Percentiles rank a stretch among this genome's conserved stretches.
phyloP scores from a whole-genome alignment of 2,113 vertebrate species.

The Ginglymostoma cirratum region DNA sequence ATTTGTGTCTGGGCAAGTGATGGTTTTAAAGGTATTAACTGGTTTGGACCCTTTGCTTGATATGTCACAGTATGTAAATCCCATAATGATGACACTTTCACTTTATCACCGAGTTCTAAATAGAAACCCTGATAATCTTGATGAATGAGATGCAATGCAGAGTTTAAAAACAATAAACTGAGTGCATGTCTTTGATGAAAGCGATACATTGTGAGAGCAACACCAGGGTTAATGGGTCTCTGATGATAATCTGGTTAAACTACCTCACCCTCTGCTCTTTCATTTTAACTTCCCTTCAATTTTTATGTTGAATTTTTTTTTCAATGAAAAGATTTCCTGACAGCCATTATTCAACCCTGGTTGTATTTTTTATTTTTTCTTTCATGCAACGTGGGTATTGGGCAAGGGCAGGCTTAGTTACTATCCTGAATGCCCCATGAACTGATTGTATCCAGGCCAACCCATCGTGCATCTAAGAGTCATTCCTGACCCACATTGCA shows the following conservation, averaged over 20 bases:
- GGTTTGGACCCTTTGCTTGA: neutral
- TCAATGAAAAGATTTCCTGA: neutral
- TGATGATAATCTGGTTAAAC: neutral
- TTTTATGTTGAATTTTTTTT: neutral
- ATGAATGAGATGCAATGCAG: slow-evolving; percentile 11
- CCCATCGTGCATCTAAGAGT: too few relatives aligned
- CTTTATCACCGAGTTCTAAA: neutral
- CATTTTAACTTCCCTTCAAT: neutral
- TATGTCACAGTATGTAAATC: slow-evolving; percentile 18
- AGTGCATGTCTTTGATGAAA: neutral
- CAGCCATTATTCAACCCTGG: neutral
- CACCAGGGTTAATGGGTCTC: neutral
- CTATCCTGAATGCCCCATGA: too few relatives aligned
- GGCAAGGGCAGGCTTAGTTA: too few relatives aligned
- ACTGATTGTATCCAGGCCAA: too few relatives aligned
- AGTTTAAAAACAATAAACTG: slow-evolving; percentile 25
- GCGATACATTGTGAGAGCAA: neutral
- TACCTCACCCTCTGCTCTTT: neutral
- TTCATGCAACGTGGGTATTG: too few relatives aligned
- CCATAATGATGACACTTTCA: neutral
- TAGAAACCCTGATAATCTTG: slow-evolving; percentile 18
- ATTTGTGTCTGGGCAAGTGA: neutral
- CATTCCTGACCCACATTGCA: too few relatives aligned
- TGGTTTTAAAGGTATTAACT: slow-evolving; percentile 24
- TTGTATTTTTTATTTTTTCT: too few relatives aligned